Conservation (phyloP, 1,140 invertebrate species). For the Polypedilum pembai region DNA sequence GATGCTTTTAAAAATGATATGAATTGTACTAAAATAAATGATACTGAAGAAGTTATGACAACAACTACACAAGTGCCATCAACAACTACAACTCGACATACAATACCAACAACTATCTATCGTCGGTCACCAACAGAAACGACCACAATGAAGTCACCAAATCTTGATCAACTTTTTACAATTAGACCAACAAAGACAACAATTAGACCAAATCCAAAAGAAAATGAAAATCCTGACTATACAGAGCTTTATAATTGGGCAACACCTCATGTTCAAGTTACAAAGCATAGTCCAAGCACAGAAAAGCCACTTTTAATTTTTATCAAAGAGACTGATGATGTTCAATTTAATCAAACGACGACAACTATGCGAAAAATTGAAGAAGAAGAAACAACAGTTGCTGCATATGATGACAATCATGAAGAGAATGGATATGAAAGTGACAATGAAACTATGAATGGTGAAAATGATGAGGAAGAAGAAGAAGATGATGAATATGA, state of each 20-base stretch:
- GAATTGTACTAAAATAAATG: neutral
- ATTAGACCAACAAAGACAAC: neutral
- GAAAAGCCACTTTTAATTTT: neutral
- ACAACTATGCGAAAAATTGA: neutral
- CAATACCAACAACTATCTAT: neutral
- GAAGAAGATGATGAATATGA: neutral
- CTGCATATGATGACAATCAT: neutral
- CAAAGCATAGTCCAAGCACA: neutral
- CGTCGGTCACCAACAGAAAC: neutral
- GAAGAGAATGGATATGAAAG: neutral
- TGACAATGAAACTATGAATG: neutral
- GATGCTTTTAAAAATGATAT: conserved; percentile 1
- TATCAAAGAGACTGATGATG: neutral
- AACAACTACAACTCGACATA: neutral
- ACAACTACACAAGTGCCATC: neutral
- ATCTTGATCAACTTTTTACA: neutral
- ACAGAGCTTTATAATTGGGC: neutral
- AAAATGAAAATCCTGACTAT: conserved; percentile 29
- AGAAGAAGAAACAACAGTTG: neutral
- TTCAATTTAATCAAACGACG: neutral
- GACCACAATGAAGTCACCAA: neutral
- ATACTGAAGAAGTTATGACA: neutral
- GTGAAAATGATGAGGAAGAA: neutral
- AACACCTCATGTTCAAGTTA: conserved; percentile 11
- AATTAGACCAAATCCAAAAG: conserved; percentile 26